Percentiles rank a stretch among this genome's conserved stretches.
Conservation (phyloP, 1,140 invertebrate genomes). For the Agrypnia vestita region DNA sequence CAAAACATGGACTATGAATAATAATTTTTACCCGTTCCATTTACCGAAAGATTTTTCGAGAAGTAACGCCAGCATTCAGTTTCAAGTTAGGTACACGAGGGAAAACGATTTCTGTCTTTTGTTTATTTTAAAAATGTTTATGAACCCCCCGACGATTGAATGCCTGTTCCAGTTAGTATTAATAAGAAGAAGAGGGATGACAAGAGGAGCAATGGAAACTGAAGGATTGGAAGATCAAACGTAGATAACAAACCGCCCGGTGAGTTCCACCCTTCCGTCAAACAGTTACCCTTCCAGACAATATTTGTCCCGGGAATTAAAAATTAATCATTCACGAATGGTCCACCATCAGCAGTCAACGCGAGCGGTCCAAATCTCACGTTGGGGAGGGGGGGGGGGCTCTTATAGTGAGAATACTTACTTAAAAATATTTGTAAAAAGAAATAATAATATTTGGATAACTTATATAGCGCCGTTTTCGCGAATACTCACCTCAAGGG, state of each 20-base stretch:
- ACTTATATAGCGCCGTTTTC: no score
- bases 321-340: no score
- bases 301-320: background rate
- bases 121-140: background rate
- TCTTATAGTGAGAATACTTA: no score
- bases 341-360: no score
- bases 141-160: constrained; percentile 9
- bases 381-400: no score
- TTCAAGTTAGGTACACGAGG: background rate
- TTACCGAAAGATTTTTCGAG: no score
- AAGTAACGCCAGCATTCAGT: no score
- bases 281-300: constrained; percentile 11
- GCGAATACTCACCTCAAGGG: no score
- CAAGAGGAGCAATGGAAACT: background rate
- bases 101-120: background rate
- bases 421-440: no score
- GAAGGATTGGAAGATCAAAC: constrained; percentile 15
- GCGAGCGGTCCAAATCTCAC: no score
- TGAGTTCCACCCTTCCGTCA: background rate
- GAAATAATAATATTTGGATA: no score
- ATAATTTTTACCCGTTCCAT: background rate
- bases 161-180: background rate
- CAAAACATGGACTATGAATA: background rate
- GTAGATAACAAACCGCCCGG: constrained; percentile 7
- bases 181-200: background rate